phyloP scores from a whole-genome alignment of 2,888 invertebrate genomes.

The Protophormia terraenovae region DNA sequence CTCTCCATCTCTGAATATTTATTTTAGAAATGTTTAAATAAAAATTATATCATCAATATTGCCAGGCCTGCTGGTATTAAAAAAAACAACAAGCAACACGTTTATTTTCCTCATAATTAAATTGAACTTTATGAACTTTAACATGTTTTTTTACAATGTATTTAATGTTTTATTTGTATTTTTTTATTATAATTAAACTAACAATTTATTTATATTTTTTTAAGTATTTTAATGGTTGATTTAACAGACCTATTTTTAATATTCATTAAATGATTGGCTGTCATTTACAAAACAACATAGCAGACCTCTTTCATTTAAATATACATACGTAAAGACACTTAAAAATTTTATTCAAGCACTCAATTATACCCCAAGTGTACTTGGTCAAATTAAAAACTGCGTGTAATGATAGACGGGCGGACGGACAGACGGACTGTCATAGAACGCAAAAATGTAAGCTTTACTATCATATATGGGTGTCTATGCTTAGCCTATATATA shows the following conservation, averaged over 20 bases:
- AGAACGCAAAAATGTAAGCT: neutral
- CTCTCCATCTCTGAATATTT: too few species aligned
- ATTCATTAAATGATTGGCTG: constrained; percentile 57
- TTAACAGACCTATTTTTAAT: constrained; percentile 53
- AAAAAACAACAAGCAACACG: constrained; percentile 18
- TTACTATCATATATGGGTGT: constrained; percentile 1
- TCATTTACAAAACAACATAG: constrained; percentile 30
- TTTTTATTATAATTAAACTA: constrained; percentile 27
- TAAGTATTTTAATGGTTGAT: constrained; percentile 68
- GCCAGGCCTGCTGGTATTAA: neutral
- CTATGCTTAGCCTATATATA: constrained; percentile 51
- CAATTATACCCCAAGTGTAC: constrained; percentile 40
- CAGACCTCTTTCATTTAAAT: constrained; percentile 1
- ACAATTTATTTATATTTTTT: constrained; percentile 3
- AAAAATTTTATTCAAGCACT: constrained; percentile 15
- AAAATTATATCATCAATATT: neutral
- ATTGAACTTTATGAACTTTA: constrained; percentile 70
- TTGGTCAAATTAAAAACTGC: constrained; percentile 46
- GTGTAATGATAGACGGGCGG: constrained; percentile 72
- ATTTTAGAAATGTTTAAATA: too few species aligned
- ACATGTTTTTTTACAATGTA: constrained; percentile 61
- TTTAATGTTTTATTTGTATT: constrained; percentile 20
- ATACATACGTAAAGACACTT: constrained; percentile 9
- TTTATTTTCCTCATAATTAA: constrained; percentile 55
- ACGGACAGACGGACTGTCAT: constrained; percentile 21